Percentiles rank a stretch among this genome's conserved stretches.
phyloP scores from a whole-genome alignment of 35 echinoderm and acorn worm genomes.

The Apostichopus parvimensis region DNA sequence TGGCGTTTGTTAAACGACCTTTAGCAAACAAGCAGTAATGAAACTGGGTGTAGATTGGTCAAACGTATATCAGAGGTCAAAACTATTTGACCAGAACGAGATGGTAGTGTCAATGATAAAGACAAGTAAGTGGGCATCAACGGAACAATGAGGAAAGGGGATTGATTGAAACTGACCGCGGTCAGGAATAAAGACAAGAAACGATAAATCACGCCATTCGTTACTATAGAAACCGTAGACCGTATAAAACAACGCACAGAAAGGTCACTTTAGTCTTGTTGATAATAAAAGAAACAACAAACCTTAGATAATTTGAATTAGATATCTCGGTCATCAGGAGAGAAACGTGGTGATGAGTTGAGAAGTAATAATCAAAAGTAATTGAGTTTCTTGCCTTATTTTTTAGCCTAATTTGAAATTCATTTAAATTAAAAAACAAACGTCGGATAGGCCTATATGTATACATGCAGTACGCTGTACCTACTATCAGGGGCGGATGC shows the following conservation, averaged over 20 bases:
- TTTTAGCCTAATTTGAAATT: too few relatives aligned
- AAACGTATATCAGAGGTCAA: not conserved
- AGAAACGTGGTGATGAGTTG: too few relatives aligned
- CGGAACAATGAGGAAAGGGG: not conserved
- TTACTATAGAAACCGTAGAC: not conserved
- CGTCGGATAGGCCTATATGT: too few relatives aligned
- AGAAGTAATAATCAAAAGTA: too few relatives aligned
- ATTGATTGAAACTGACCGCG: not conserved
- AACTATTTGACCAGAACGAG: not conserved
- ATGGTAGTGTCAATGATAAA: not conserved
- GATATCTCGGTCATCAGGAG: too few relatives aligned
- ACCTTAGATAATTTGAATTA: too few relatives aligned
- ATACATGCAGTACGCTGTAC: too few relatives aligned
- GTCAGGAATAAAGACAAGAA: not conserved
- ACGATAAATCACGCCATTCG: constrained; percentile 22
- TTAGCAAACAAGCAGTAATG: not conserved
- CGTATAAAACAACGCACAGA: not conserved
- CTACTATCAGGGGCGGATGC: too few relatives aligned
- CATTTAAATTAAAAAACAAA: too few relatives aligned
- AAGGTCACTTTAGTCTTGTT: not conserved
- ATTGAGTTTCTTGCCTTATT: too few relatives aligned
- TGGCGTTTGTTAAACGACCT: not conserved
- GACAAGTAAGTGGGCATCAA: not conserved
- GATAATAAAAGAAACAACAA: not conserved
- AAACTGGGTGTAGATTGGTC: not conserved